These are phyloP conservation scores for Reticulitermes speratus DNA, from an alignment of 1,140 invertebrate genomes.

Conservation along the genomic window DNA sequence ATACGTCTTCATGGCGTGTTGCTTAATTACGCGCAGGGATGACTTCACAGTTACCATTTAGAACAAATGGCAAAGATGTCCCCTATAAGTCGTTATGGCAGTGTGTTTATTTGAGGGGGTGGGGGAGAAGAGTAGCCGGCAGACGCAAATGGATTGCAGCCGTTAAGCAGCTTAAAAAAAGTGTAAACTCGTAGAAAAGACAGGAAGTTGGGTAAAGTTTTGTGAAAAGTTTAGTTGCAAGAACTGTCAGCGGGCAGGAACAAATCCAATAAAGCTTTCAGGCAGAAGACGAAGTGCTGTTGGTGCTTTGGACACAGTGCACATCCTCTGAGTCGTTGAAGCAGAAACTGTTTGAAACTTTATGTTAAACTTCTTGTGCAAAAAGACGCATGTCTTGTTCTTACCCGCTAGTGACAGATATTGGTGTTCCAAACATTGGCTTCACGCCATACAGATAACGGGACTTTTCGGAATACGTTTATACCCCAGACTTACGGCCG, in stretches of 20 bases:
- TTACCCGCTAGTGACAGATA: not conserved
- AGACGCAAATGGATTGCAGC: not conserved
- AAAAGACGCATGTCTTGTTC: not conserved
- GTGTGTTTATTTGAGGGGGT: not conserved
- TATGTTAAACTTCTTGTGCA: not conserved
- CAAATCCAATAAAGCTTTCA: not conserved
- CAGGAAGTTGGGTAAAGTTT: not conserved
- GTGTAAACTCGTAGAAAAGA: not conserved
- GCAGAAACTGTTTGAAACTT: not conserved
- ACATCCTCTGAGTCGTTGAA: not conserved
- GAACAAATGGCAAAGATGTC: not conserved
- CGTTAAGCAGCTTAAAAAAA: not conserved
- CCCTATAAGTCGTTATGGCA: not conserved
- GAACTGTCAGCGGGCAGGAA: not conserved
- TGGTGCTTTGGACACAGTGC: not conserved
- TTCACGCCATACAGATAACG: not conserved
- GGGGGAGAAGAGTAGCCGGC: not conserved
- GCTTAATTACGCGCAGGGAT: no score
- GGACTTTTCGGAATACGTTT: not conserved
- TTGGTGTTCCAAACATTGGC: not conserved
- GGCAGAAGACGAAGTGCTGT: not conserved
- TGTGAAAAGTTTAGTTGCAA: not conserved
- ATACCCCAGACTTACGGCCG: not conserved
- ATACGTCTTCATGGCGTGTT: not conserved
- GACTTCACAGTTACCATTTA: not conserved